Percentiles rank a stretch among this genome's conserved stretches.
These are phyloP conservation scores for Clamator glandarius DNA, from an alignment of 2,797 vertebrate genomes.

Conservation along the genomic window DNA sequence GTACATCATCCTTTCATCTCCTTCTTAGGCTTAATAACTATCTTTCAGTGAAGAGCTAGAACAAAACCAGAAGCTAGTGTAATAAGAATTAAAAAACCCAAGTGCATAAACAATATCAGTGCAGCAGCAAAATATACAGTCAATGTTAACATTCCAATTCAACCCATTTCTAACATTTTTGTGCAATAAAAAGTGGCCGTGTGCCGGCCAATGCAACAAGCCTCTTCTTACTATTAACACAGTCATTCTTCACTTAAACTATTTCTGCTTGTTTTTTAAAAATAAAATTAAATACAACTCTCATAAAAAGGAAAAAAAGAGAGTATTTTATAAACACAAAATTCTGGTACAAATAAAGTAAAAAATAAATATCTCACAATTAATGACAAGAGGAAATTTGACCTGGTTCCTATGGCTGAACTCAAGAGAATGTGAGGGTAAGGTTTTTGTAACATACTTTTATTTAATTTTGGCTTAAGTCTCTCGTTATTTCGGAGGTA, in stretches of 20 bases:
- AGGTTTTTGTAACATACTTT: constrained; percentile 49
- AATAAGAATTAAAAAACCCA: constrained; percentile 60
- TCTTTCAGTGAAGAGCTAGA: constrained; percentile 69
- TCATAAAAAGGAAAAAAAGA: not conserved
- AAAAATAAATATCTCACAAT: constrained; percentile 75
- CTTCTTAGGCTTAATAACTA: constrained; percentile 73
- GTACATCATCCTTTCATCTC: constrained; percentile 62
- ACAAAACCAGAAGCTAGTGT: constrained; percentile 68
- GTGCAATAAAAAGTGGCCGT: constrained; percentile 80
- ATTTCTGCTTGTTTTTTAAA: constrained; percentile 60
- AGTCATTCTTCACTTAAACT: constrained; percentile 60
- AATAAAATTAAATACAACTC: constrained; percentile 67
- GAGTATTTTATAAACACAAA: constrained; percentile 58
- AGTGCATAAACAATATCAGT: constrained; percentile 76
- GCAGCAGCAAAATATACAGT: constrained; percentile 77
- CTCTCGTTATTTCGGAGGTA: constrained; percentile 60
- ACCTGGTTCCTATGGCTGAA: constrained; percentile 65
- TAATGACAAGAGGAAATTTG: constrained; percentile 59
- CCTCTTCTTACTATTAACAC: constrained; percentile 56
- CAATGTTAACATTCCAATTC: constrained; percentile 73
- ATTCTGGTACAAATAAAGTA: constrained; percentile 72
- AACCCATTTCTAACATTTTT: constrained; percentile 78
- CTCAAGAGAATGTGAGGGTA: constrained; percentile 60
- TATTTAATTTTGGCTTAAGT: constrained; percentile 61
- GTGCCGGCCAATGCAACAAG: constrained; percentile 68